Evolutionary conservation across 2,888 invertebrate species (phyloP).

Genomic region (Nymphalis polychloros): DNA sequence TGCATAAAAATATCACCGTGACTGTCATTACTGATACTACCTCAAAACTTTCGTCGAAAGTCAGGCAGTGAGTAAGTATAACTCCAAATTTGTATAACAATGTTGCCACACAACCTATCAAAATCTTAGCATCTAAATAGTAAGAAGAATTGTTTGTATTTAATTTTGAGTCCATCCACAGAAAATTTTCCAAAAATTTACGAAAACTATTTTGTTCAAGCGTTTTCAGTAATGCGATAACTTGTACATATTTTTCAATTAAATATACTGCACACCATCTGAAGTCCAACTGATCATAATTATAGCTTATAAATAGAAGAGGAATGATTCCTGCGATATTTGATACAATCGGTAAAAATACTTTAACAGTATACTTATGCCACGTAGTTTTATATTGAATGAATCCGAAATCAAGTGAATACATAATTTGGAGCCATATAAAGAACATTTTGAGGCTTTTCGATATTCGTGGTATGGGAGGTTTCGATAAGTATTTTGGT

Average conservation of each 20-base stretch:
- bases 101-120: not conserved
- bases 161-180: not conserved
- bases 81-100: not conserved
- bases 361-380: no score
- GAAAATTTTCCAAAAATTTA: not conserved
- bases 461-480: not conserved
- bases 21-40: no score
- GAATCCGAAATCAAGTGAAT: not conserved
- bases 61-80: not conserved
- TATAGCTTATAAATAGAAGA: not conserved
- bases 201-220: not conserved
- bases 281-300: no score
- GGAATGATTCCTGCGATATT: not conserved
- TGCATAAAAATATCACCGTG: no score
- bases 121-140: constrained; percentile 12
- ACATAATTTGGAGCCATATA: not conserved
- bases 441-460: not conserved
- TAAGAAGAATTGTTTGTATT: not conserved
- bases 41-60: not conserved
- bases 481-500: not conserved
- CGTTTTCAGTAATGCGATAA: not conserved
- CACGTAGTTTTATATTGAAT: not conserved
- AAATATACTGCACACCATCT: not conserved
- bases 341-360: not conserved
- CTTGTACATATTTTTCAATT: not conserved